A percentile compares a stretch with the other conserved stretches of the same genome.
Evolutionary conservation across 2,888 invertebrate species (phyloP).

Genomic region (Pachliopta kotzebuea): DNA sequence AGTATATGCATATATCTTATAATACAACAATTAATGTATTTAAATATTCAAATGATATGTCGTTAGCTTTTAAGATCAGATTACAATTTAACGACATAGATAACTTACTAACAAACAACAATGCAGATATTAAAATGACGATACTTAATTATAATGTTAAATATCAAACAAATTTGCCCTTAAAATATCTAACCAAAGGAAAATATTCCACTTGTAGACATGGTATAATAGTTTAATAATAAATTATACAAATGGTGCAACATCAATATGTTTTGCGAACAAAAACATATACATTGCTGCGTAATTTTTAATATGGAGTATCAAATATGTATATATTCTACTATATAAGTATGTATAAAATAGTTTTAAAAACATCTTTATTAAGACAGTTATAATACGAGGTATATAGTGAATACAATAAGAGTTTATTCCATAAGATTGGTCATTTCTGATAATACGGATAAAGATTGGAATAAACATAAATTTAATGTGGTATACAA

Average conservation of each 20-base stretch:
- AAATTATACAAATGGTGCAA: not conserved
- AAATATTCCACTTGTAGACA: no score
- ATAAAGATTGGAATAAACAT: no score
- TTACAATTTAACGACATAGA: slow-evolving; percentile 9
- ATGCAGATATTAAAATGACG: slow-evolving; percentile 7
- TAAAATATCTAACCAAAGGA: no score
- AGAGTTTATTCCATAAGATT: slow-evolving; percentile 18
- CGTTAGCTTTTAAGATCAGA: not conserved
- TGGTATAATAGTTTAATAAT: no score
- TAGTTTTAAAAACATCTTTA: slow-evolving; percentile 20
- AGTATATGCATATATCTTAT: slow-evolving; percentile 8
- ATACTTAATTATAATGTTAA: not conserved
- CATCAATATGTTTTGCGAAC: slow-evolving; percentile 1
- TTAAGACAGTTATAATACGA: slow-evolving; percentile 15
- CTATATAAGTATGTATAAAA: slow-evolving; percentile 23
- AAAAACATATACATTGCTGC: slow-evolving; percentile 4
- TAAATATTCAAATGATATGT: slow-evolving; percentile 16
- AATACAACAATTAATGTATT: slow-evolving; percentile 10
- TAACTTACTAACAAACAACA: slow-evolving; percentile 12
- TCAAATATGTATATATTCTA: slow-evolving; percentile 24
- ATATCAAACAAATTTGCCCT: not conserved
- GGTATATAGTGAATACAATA: slow-evolving; percentile 20
- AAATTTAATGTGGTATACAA: no score
- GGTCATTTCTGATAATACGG: slow-evolving; percentile 13
- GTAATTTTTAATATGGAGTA: slow-evolving; percentile 20